phyloP scores from a whole-genome alignment of 53 echinoderm and acorn worm genomes.

The Paelopatides confundens region DNA sequence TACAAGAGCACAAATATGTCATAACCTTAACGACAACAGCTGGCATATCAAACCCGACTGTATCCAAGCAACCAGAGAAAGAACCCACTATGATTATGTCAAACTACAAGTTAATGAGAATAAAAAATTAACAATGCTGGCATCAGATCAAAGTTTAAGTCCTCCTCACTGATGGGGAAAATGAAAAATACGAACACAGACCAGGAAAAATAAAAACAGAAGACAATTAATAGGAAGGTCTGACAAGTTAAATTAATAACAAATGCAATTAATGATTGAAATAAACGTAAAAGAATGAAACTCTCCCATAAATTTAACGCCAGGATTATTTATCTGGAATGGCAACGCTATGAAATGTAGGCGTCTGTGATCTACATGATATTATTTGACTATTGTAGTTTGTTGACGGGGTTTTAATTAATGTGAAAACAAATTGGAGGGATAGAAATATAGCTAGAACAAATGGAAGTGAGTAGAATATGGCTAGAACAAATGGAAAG shows the following conservation, averaged over 20 bases:
- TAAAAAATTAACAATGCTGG: neutral
- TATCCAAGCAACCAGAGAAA: neutral
- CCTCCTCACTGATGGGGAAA: neutral
- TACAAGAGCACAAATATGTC: neutral
- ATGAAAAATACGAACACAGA: neutral
- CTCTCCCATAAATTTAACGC: no score
- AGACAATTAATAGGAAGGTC: neutral
- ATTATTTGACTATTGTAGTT: no score
- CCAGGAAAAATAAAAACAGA: neutral
- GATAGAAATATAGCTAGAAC: no score
- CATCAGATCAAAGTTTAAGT: neutral
- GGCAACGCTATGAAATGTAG: no score
- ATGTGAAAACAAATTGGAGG: no score
- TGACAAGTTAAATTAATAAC: neutral
- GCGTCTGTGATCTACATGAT: no score
- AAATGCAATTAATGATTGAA: neutral
- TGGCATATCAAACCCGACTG: neutral
- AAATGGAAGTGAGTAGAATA: no score
- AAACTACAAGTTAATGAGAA: neutral
- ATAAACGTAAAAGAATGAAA: no score
- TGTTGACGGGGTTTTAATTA: no score
- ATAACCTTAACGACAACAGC: conserved; percentile 8
- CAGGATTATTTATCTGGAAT: no score
- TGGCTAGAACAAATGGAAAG: no score
- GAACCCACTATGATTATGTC: neutral